Conservation (phyloP, 1,140 invertebrate species). For the Medauroidea extradentata region DNA sequence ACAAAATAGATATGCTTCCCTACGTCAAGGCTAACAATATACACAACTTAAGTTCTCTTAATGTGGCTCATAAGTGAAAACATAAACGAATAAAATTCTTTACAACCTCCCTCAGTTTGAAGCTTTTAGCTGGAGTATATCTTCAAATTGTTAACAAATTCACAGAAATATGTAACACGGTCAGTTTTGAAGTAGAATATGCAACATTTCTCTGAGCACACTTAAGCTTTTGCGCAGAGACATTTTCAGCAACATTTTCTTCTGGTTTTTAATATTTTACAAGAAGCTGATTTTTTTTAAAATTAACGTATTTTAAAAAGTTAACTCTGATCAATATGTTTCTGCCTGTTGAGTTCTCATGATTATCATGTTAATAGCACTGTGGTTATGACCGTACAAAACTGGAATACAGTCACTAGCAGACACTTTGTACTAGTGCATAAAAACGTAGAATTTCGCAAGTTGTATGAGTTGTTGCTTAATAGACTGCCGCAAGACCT, state of each 20-base stretch:
- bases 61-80: too few relatives aligned
- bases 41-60: too few relatives aligned
- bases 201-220: neutral
- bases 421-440: constrained; percentile 11
- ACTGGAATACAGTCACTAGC: constrained; percentile 13
- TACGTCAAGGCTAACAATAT: too few relatives aligned
- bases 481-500: constrained; percentile 26
- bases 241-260: constrained; percentile 8
- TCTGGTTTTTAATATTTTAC: constrained; percentile 5
- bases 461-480: constrained; percentile 28
- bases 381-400: constrained; percentile 21
- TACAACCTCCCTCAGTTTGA: too few relatives aligned
- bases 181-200: too few relatives aligned
- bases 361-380: constrained; percentile 21
- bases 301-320: constrained; percentile 7
- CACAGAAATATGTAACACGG: too few relatives aligned
- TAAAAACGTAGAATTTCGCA: constrained; percentile 17
- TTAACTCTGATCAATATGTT: constrained; percentile 13
- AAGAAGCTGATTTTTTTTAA: constrained; percentile 1
- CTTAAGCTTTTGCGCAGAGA: constrained; percentile 1
- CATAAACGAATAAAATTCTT: too few relatives aligned
- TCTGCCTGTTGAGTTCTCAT: constrained; percentile 20
- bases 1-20: too few relatives aligned
- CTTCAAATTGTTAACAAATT: neutral
- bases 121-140: too few relatives aligned